Evolutionary conservation across 2,888 invertebrate species (phyloP).

Genomic region (Drosophila nr. perissopoda): DNA sequence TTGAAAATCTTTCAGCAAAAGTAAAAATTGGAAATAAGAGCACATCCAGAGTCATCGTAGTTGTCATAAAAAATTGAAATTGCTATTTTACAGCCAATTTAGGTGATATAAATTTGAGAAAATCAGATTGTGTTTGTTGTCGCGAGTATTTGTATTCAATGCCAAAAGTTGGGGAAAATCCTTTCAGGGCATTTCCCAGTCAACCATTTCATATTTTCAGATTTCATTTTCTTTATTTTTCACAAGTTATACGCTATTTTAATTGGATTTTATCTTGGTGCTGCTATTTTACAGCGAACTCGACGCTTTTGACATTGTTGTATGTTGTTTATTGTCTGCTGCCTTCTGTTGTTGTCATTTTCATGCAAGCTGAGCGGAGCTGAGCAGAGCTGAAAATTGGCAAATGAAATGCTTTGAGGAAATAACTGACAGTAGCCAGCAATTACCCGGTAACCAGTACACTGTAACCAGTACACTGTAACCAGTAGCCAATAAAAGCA

Average conservation of each 20-base stretch:
- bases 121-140: not conserved
- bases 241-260: constrained; percentile 67
- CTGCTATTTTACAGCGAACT: constrained; percentile 59
- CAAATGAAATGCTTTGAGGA: constrained; percentile 76
- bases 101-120: not conserved
- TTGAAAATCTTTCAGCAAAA: not conserved
- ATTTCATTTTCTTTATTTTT: constrained; percentile 21
- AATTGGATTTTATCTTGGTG: constrained; percentile 77
- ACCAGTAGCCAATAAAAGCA: constrained; percentile 24
- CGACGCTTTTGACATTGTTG: constrained; percentile 34
- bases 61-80: not conserved
- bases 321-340: constrained; percentile 15
- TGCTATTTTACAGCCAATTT: not conserved
- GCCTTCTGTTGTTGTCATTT: constrained; percentile 46
- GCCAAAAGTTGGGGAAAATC: not conserved
- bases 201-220: not conserved
- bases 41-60: not conserved
- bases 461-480: not conserved
- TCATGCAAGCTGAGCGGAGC: constrained; percentile 55
- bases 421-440: constrained; percentile 57
- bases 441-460: constrained; percentile 3
- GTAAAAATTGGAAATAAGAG: not conserved
- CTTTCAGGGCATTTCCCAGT: constrained; percentile 53
- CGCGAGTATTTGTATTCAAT: not conserved
- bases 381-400: constrained; percentile 60